Base-by-base conservation (phyloP, 2,797 vertebrate genomes). In the Lutjanus campechanus region DNA sequence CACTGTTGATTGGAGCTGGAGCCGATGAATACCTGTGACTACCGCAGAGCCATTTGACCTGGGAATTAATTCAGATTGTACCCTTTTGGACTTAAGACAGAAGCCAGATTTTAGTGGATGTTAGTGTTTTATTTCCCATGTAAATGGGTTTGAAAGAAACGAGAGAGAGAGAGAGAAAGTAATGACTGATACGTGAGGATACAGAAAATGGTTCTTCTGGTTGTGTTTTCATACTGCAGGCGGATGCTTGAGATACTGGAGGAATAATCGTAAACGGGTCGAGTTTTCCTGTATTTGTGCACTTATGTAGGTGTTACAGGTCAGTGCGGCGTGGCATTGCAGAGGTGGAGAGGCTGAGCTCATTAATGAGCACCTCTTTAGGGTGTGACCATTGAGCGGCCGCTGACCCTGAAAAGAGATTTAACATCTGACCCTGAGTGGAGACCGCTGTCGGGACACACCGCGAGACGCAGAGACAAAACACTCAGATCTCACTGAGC, bases 351-450 rank as follows among this genome's bases (percentile, higher is more conserved):
- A 79, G 71, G 64, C 78, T 55, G 69, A 83, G 73, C 70, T 82
- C 79, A 74, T 79, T 87, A 89, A 77, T 50, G 50, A 85, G 58
- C 69, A 72, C 58, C 83, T 78, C 72, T 84, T 77, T 29, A 68
- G 66, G 55, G 60, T 86, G 82, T 82, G 79, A 90, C 79, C 83
- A 81, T 76, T 41, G 55, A 53, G 63, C 78, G 20, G 51, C 17
- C 70, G n/a, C 82, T 76, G 81, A 91, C 79, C 82, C 78, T 13
- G 20, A 84, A 77, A 36, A 84, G 61, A 78, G 54, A 69, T 76
- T 86, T 83, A 84, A 82, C 82, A 86, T 85, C 66, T 79, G 87
- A 88, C 78, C 76, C 61, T 47, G 59, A 46, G 58, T 68, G 77
- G 59, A 74, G 65, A 75, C 58, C 16, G 58, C 66, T 62, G 44